These are phyloP conservation scores for Limnephilus marmoratus DNA, from an alignment of 2,888 invertebrate genomes.

Conservation along the genomic window DNA sequence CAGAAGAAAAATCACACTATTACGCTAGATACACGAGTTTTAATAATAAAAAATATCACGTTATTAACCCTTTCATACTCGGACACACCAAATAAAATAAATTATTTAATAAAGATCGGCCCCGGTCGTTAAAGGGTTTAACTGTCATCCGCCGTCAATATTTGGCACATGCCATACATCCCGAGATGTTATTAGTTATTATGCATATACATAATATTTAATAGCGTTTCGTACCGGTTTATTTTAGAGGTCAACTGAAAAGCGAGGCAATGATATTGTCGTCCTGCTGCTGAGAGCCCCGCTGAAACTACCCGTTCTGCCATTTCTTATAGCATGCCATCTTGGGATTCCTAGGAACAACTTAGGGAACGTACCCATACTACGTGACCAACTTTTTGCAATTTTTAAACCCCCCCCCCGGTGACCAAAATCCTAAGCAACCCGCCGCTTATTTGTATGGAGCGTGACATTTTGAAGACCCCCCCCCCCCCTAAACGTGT, in stretches of 20 bases:
- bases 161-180: background rate
- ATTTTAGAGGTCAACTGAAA: slow-evolving; percentile 29
- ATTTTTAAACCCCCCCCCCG: too few relatives aligned
- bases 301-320: background rate
- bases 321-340: background rate
- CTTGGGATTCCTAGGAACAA: background rate
- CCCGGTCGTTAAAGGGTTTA: background rate
- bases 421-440: too few relatives aligned
- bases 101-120: background rate
- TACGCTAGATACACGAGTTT: background rate
- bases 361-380: too few relatives aligned
- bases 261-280: background rate
- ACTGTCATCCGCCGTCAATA: background rate
- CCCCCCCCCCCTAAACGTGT: too few relatives aligned
- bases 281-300: background rate
- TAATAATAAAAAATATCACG: background rate
- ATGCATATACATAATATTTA: background rate
- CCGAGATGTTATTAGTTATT: background rate
- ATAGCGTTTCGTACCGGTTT: background rate
- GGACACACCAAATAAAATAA: background rate
- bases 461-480: too few relatives aligned
- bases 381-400: too few relatives aligned
- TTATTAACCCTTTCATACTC: background rate
- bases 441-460: too few relatives aligned
- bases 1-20: background rate